These are phyloP conservation scores for Apamea anceps DNA, from an alignment of 2,888 invertebrate genomes.

Conservation along the genomic window DNA sequence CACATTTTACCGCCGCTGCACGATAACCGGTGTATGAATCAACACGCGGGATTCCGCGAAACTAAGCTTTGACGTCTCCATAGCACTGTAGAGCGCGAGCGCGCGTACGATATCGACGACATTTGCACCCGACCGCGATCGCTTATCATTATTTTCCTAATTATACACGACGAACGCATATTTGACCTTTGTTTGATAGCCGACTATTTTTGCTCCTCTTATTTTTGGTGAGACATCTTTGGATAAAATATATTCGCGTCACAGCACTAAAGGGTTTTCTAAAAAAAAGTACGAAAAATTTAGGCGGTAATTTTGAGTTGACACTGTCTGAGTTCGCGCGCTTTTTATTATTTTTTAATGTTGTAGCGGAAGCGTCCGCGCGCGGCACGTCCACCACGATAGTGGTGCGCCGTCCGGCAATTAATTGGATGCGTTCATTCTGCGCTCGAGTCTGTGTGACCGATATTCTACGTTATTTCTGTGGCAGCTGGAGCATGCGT, in stretches of 20 bases:
- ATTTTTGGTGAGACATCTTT: constrained; percentile 48
- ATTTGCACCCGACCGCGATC: constrained; percentile 87
- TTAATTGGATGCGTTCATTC: constrained; percentile 87
- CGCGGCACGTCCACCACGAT: constrained; percentile 84
- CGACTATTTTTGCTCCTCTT: constrained; percentile 50
- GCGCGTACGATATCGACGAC: constrained; percentile 78
- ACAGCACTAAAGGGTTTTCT: constrained; percentile 5
- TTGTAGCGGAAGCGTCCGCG: constrained; percentile 85
- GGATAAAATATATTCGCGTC: constrained; percentile 12
- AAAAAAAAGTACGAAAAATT: constrained; percentile 13
- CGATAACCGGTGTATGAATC: constrained; percentile 90
- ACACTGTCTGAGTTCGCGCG: constrained; percentile 76
- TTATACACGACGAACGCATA: constrained; percentile 76
- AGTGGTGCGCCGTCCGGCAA: constrained; percentile 83
- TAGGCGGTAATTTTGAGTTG: constrained; percentile 40
- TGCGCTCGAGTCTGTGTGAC: constrained; percentile 85
- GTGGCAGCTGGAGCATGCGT: constrained; percentile 81
- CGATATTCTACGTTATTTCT: constrained; percentile 90
- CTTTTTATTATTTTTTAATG: constrained; percentile 74
- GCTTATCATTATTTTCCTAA: constrained; percentile 86
- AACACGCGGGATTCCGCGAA: constrained; percentile 86
- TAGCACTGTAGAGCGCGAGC: constrained; percentile 66
- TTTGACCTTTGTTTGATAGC: constrained; percentile 78
- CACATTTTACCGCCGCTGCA: constrained; percentile 81
- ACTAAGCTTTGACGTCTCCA: constrained; percentile 79